phyloP scores from a whole-genome alignment of 2,113 vertebrate genomes.

The Ceyx margarethae region DNA sequence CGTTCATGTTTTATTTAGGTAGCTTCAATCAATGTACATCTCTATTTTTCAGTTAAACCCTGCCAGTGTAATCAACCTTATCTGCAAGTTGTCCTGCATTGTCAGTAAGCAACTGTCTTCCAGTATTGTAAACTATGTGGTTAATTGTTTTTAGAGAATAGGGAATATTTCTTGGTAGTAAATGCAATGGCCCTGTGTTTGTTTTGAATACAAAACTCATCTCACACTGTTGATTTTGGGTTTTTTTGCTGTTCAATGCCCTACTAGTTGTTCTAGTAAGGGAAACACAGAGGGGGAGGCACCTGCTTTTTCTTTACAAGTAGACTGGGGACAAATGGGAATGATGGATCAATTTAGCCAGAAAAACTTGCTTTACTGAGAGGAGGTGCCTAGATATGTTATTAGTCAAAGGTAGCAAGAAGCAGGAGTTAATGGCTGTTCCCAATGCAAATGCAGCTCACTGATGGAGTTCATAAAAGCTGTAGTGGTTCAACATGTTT shows the following conservation, averaged over 20 bases:
- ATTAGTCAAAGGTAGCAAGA: not conserved
- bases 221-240: not conserved
- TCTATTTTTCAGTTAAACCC: constrained; percentile 41
- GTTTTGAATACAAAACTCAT: not conserved
- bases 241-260: not conserved
- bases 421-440: not conserved
- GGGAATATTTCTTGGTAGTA: not conserved
- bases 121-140: not conserved
- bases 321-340: not conserved
- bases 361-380: not conserved
- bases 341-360: not conserved
- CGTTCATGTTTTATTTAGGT: constrained; percentile 49
- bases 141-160: constrained; percentile 27
- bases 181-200: not conserved
- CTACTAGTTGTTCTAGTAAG: not conserved
- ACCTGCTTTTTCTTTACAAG: not conserved
- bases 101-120: constrained; percentile 20
- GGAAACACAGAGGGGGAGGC: rapidly evolving
- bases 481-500: not conserved
- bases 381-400: not conserved
- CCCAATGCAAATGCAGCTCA: not conserved
- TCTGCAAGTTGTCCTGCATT: constrained; percentile 19
- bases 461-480: not conserved
- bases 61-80: not conserved
- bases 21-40: constrained; percentile 18